Base-by-base conservation (phyloP, 2,888 invertebrate species). In the Cinara cedri region DNA sequence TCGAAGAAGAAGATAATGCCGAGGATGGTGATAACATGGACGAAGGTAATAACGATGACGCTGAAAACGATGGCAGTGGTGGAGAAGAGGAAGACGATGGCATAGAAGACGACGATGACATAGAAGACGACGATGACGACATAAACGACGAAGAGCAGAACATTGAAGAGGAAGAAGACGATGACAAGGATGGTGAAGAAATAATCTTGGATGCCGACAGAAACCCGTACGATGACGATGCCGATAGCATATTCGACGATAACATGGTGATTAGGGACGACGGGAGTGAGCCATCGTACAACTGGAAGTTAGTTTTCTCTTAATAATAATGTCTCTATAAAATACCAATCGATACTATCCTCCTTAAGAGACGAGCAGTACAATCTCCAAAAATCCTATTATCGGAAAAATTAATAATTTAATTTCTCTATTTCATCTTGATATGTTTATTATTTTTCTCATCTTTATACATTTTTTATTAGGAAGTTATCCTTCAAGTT, bases 81-180 rank as follows among this genome's bases (percentile, higher is more conserved):
- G 66, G 8, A 0, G 72, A 34, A 10, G 51, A 19, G 1, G 72
- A 62, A 44, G 46, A 21, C 4, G 55, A 57, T 0, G 66, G 14
- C 1, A 3, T 13, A 0, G 54, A 24, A 4, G 24, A n/a, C 11
- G 66, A 10, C 3, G 19, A 13, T 1, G 57, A 16, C 16, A 19
- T 11, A 1, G 68, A 3, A 0, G 60, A 6, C 1, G 55, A 21
- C 2, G 66, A 60, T 9, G 68, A 26, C 13, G 75, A 26, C 3
- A 66, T 42, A 0, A 44, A 46, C 13, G 46, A 44, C 13, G 75
- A 46, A 4, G 75, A 44, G 1, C 55, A 55, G 14, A 24, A 66
- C 21, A 55, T 24, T 1, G 75, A 76, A 44, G 91, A 91, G 82
- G 87, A 88, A 0, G 87, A 89, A 84, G 89, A 89, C 0, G 90